Evolutionary conservation across 2,113 vertebrate genomes (phyloP).

Genomic region (Castor canadensis): DNA sequence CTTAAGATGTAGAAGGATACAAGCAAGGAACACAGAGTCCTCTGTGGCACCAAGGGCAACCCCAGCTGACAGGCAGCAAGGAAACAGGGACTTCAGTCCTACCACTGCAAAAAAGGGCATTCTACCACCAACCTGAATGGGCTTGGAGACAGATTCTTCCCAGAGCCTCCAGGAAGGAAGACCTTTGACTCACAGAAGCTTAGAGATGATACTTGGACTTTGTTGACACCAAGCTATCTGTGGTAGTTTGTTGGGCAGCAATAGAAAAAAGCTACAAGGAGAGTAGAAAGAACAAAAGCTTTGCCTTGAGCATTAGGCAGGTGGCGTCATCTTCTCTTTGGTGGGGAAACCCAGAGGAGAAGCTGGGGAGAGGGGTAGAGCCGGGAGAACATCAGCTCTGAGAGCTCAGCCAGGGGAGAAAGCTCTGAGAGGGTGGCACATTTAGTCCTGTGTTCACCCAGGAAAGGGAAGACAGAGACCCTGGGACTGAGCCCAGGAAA

Average conservation of each 20-base stretch:
- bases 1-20: neutral
- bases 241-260: neutral
- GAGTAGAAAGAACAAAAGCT: no score
- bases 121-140: no score
- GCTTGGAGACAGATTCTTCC: neutral
- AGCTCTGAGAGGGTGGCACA: neutral
- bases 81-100: neutral
- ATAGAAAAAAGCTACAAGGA: neutral
- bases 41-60: neutral
- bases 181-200: neutral
- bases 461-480: neutral
- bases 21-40: neutral
- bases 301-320: neutral
- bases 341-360: neutral
- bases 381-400: accelerated
- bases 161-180: neutral
- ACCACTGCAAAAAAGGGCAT: no score
- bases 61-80: neutral
- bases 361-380: neutral
- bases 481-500: neutral
- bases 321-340: neutral
- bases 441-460: neutral
- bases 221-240: neutral
- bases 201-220: neutral
- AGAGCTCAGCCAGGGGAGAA: neutral